Conservation (phyloP, 23 tunicate species). For the Ascidia mentula region DNA sequence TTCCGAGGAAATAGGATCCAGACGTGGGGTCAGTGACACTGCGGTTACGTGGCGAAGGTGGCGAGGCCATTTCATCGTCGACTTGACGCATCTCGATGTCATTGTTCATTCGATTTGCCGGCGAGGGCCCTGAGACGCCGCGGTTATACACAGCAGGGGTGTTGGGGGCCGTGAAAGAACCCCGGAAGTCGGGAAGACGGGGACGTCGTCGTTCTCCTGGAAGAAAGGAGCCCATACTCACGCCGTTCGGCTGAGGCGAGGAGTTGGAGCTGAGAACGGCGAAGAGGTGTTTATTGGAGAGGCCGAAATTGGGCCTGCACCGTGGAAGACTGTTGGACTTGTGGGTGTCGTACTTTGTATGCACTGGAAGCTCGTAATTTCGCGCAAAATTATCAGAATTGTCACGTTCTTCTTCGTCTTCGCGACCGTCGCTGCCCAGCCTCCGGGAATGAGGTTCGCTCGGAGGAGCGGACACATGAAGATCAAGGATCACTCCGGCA, state of each 20-base stretch:
- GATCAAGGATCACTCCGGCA: constrained; percentile 70
- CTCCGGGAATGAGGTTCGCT: constrained; percentile 52
- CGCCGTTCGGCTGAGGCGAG: background rate
- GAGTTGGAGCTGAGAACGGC: background rate
- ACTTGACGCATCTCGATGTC: constrained; percentile 51
- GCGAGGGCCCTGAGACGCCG: background rate
- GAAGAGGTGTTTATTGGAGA: background rate
- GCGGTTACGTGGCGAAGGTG: constrained; percentile 21
- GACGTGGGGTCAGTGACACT: constrained; percentile 30
- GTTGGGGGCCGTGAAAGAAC: constrained; percentile 62
- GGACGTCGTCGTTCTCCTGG: background rate
- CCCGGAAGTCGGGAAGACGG: constrained; percentile 15
- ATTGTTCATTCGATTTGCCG: background rate
- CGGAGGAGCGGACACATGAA: constrained; percentile 45
- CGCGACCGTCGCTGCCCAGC: constrained; percentile 94
- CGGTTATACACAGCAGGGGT: constrained; percentile 28
- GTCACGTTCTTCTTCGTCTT: constrained; percentile 45
- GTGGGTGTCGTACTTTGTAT: background rate
- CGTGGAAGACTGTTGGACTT: constrained; percentile 72
- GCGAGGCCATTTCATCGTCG: constrained; percentile 23
- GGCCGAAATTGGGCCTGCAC: background rate
- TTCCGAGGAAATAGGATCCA: background rate
- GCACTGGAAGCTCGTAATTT: background rate
- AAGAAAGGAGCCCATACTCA: background rate
- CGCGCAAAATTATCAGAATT: background rate